phyloP scores from a whole-genome alignment of 2,797 vertebrate species.

The Coilia nasus region DNA sequence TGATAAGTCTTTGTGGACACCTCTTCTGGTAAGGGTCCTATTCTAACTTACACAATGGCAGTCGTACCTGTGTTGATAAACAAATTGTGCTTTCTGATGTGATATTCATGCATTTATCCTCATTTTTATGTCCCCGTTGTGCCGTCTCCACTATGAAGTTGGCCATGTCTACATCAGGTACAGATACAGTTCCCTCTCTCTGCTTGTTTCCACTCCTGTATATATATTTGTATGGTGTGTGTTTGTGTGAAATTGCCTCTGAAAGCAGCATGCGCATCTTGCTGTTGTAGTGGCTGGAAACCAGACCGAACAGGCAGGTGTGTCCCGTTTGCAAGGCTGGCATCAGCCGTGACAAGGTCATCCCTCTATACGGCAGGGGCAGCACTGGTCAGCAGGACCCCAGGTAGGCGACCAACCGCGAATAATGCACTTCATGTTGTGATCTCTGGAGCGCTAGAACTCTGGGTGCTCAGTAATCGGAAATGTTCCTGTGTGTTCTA shows the following conservation, averaged over 20 bases:
- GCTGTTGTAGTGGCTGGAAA: conserved; percentile 90
- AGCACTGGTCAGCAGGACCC: conserved; percentile 97
- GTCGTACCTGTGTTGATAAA: neutral
- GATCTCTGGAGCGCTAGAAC: too few species aligned
- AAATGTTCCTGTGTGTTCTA: conserved; percentile 58
- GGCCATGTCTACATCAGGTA: conserved; percentile 99
- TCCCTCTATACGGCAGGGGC: conserved; percentile 94
- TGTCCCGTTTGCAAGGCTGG: conserved; percentile 99
- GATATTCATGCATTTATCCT: neutral
- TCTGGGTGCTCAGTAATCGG: too few species aligned
- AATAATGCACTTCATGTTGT: neutral
- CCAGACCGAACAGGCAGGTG: conserved; percentile 94
- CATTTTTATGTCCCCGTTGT: conserved; percentile 13
- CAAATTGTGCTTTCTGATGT: neutral
- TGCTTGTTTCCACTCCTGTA: neutral
- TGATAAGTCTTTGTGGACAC: conserved; percentile 97
- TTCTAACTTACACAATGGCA: neutral
- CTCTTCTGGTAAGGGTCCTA: conserved; percentile 88
- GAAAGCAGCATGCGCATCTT: neutral
- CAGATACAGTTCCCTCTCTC: conserved; percentile 55
- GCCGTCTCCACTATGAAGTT: conserved; percentile 75
- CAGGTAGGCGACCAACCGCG: conserved; percentile 72
- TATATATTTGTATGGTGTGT: neutral
- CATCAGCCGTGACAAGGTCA: conserved; percentile 97
- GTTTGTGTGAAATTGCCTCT: neutral